Base-by-base conservation (phyloP, 1,140 invertebrate genomes). In the Saccostrea echinata region DNA sequence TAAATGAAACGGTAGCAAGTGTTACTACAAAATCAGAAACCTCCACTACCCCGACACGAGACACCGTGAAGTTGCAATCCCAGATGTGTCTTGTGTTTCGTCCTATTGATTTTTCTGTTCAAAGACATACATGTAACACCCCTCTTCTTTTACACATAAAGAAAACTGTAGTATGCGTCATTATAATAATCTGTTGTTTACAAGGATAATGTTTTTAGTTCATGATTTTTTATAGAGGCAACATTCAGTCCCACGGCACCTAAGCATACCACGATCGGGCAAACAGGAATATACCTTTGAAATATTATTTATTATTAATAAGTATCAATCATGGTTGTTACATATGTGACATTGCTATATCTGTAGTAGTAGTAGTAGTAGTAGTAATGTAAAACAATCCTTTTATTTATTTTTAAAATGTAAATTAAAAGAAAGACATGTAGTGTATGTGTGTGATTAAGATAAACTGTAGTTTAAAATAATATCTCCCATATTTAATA, bases 151-250 rank as follows among this genome's bases (percentile, higher is more conserved):
- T 21, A 64, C 0, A 21, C 57, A 64, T 64, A 64, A 64, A 64
- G 0, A 64, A 43, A 21, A 64, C 57, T 64, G 57, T 61, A 64
- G 57, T 64, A 64, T 64, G 43, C 43, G 57, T 64, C 57, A 24
- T 64, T 64, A 64, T 64, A 64, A 64, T 64, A 64, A 64, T n/a
- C 0, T 64, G 57, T 64, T 64, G 57, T 64, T 64, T 64, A 21
- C 57, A 64, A 24, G 57, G 57, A 64, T 64, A 64, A 64, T 64
- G 57, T n/a, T 64, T 64, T n/a, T 64, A 64, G 57, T 64, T 64
- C 57, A 64, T 64, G 18, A 64, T 64, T 64, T 64, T 64, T 43
- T n/a, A 64, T 64, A 64, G 57, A 64, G n/a, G 57, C 57, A 64
- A 64, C 57, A 64, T 64, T 64, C 57, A 64, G 57, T 64, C 57